A percentile compares a stretch with the other conserved stretches of the same genome.
Evolutionary conservation across 1,140 invertebrate species (phyloP).

Genomic region (Brachionus rotundiformis): DNA sequence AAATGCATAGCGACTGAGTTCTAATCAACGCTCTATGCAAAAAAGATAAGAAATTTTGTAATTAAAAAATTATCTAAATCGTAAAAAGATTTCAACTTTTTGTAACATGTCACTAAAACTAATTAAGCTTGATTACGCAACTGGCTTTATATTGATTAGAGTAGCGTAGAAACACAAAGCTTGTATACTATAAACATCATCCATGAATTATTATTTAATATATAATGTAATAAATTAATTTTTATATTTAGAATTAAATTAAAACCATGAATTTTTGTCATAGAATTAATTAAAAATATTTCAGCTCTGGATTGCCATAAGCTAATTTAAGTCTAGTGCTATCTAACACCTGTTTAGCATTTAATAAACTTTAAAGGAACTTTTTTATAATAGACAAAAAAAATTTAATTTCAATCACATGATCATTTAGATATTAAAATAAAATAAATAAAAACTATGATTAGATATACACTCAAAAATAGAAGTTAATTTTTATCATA

Average conservation of each 20-base stretch:
- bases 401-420: background rate
- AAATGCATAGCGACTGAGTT: constrained; percentile 45
- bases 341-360: background rate
- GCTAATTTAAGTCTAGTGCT: background rate
- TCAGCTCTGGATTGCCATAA: background rate
- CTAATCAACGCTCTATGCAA: background rate
- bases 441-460: no score
- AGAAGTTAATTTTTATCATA: no score
- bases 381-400: background rate
- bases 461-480: no score
- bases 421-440: background rate
- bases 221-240: background rate
- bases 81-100: background rate
- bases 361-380: background rate
- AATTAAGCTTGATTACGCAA: background rate
- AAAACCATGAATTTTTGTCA: background rate
- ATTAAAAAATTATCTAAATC: background rate
- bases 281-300: background rate
- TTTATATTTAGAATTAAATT: background rate
- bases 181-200: no score
- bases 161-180: background rate
- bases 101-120: background rate
- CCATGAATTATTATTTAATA: no score
- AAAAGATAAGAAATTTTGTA: background rate
- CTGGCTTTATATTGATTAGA: background rate